These are phyloP conservation scores for Hypomecis atomaria DNA, from an alignment of 2,888 invertebrate species.

Conservation along the genomic window DNA sequence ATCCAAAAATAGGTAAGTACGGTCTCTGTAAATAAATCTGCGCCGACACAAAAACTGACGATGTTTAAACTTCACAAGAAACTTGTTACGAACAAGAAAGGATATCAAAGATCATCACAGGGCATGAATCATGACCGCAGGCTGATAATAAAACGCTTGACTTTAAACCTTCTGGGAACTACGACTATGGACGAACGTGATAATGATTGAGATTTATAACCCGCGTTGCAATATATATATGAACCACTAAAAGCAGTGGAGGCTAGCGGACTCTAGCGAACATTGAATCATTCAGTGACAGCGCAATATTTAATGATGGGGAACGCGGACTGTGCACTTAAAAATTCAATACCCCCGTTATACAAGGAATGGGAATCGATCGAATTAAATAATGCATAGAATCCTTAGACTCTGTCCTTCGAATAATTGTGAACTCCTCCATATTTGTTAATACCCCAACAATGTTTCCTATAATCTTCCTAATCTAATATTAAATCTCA, in stretches of 20 bases:
- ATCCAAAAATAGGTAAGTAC: not conserved
- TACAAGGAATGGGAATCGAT: constrained; percentile 55
- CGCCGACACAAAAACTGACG: constrained; percentile 44
- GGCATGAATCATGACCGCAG: constrained; percentile 66
- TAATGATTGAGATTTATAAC: constrained; percentile 42
- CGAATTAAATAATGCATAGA: constrained; percentile 57
- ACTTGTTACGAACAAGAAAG: constrained; percentile 63
- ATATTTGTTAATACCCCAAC: constrained; percentile 36
- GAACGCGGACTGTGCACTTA: constrained; percentile 48
- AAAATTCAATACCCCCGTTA: constrained; percentile 58
- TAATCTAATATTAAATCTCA: constrained; percentile 59
- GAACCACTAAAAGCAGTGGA: constrained; percentile 17
- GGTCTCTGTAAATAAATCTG: constrained; percentile 30
- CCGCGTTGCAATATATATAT: constrained; percentile 28
- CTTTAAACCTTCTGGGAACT: constrained; percentile 70
- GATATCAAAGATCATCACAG: constrained; percentile 72
- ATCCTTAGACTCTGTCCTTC: constrained; percentile 42
- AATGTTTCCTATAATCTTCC: constrained; percentile 43
- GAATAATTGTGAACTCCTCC: constrained; percentile 27
- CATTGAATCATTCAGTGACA: constrained; percentile 41
- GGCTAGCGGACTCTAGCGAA: constrained; percentile 26
- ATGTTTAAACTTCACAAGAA: constrained; percentile 45
- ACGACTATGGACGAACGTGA: constrained; percentile 52
- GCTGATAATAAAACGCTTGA: constrained; percentile 59
- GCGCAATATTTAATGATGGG: constrained; percentile 51